Base-by-base conservation (phyloP, 23 tunicate species). In the Styela plicata region DNA sequence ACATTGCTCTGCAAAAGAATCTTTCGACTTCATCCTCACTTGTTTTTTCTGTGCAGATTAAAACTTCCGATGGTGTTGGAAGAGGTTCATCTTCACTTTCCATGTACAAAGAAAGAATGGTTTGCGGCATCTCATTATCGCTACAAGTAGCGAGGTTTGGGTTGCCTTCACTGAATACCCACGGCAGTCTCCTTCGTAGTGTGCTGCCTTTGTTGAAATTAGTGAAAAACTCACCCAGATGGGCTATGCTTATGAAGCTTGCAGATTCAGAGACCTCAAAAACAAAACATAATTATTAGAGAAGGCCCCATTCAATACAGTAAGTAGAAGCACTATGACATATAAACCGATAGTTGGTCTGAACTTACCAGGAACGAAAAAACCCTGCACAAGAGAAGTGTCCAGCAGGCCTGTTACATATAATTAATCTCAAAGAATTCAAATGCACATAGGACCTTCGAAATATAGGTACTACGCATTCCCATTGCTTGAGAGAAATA, bases 21-120 rank as follows among this genome's bases (percentile, higher is more conserved):
- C 79, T 17, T 20, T 83, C 86, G 34, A 83, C 80, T 64, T 88
- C 92, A 33, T 88, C 86, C 63, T 69, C 33, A 3, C 87, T 29
- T 2, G 92, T 88, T 24, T 31, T 31, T 35, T 83, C 79, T 2
- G 87, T 63, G 76, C 92, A 88, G 2, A 88, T 52, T 10, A 83
- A 63, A 21, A 88, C 92, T 78, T 88, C 92, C 1, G 92, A 83
- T 24, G 81, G 23, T 21, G 92, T 63, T 16, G 92, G 92, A 10
- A 88, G 73, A 28, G 80, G 84, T 73, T 88, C 79, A 28, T 88
- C 80, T 1, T 73, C 69, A 74, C 82, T 65, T 1, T 33, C 36
- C 87, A 83, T 83, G 80, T 83, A 88, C 2, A 88, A 32, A 28
- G 92, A 78, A 2, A 88, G 62, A 24, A 83, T 34, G n/a, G 79